Base-by-base conservation (phyloP, 1,140 invertebrate genomes). In the Nasonia giraulti region DNA sequence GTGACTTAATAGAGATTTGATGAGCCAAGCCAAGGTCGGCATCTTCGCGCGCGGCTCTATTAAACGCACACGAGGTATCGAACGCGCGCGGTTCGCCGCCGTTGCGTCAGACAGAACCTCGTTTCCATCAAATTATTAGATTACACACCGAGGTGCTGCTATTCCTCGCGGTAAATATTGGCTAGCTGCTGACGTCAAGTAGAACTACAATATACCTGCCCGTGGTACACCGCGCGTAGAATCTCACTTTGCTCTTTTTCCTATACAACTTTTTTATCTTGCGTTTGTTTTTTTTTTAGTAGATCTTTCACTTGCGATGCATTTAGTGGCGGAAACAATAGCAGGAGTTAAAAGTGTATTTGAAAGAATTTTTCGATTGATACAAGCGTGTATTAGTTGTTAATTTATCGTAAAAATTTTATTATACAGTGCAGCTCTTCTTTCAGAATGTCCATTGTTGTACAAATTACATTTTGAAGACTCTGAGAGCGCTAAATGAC, bases 21-120 rank as follows among this genome's bases (percentile, higher is more conserved):
- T 85, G 87, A 86, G 55, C 88, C 89, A 90, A 89, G 87, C 89
- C 91, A 91, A 91, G 91, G 91, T 83, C 86, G 75, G 86, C 87
- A 80, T 89, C 81, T 86, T 88, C 86, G 88, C 86, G 82, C 87
- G 50, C 5, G 12, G 17, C 50, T 55, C 50, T 55, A 55, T 55
- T 55, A 17, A 55, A 20, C 50, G 50, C 55, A 6, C 76, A 87
- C 80, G 86, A 90, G 62, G 66, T n/a, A 78, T 47, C 14, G 2
- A n/a, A 20, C 37, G 33, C 10, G 77, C 31, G 77, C 27, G 14
- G 2, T 4, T 47, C 44, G n/a, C 6, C 44, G 50, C 4, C 1
- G 33, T 82, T 82, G 50, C 73, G 82, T 83, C 73, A 83, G 31
- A 69, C 47, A 74, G 87, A 87, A 79, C 78, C 77, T 87, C 84